Evolutionary conservation across 2,888 invertebrate species (phyloP), one percentile per base, ranked within the genome.

Genomic region (Pyrrhia umbra): DNA sequence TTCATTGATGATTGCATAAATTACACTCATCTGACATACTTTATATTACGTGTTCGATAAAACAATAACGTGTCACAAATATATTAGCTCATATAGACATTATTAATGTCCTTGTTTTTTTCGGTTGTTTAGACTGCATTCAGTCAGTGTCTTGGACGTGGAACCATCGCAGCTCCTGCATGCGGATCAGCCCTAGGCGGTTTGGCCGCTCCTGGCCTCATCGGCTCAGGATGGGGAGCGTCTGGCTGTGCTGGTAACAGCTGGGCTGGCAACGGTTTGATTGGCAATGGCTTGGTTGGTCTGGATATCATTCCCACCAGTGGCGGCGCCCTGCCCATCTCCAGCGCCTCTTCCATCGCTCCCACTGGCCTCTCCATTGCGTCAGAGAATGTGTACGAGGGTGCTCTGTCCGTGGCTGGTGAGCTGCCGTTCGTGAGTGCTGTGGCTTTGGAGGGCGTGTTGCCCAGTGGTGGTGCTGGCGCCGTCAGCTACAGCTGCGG

Each of bases 351-450:
- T 16, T 21, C 56, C 25, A 40, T 59, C 6, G 43, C 50, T 18
- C 78, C 76, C 18, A 61, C 9, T 13, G 79, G 76, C 0, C 45
- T 79, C 30, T 65, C 74, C 9, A 43, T 79, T 16, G 40, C 59
- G 8, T 79, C 79, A 42, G 79, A 79, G 13, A 79, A 79, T 27
- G 56, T 55, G 16, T 79, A 21, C 23, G 74, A n/a, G n/a, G n/a
- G n/a, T n/a, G n/a, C n/a, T n/a, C n/a, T n/a, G n/a, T n/a, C n/a
- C n/a, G n/a, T n/a, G n/a, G n/a, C n/a, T n/a, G n/a, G n/a, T 50
- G 79, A 68, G 61, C 46, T 68, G 37, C 75, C 75, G n/a, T 75
- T 75, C 23, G 18, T 75, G 16, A 62, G 69, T 40, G 30, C 62
- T 60, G 72, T 68, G 8, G 62, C 50, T 46, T 43, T 76, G 15